A percentile compares a stretch with the other conserved stretches of the same genome.
These are phyloP conservation scores for Cryptocephalus moraei DNA, from an alignment of 2,888 invertebrate genomes.

Conservation along the genomic window DNA sequence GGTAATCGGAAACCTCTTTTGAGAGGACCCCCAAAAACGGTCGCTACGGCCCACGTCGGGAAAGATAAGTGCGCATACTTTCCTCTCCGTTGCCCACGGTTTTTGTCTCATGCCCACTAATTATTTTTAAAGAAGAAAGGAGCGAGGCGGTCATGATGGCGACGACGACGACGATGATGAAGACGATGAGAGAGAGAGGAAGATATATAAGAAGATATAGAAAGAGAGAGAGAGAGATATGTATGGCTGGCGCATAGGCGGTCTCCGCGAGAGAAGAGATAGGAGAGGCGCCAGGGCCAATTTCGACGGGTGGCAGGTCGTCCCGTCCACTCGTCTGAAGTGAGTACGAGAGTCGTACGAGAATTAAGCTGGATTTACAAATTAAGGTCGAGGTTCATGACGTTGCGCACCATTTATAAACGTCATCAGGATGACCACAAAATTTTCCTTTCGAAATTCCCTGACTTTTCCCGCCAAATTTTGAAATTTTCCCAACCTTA, in stretches of 20 bases:
- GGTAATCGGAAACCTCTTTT: no score
- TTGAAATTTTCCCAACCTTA: no score
- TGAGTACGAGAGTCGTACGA: no score
- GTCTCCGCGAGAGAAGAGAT: conserved; percentile 23
- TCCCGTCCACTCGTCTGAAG: not conserved
- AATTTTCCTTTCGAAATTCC: no score
- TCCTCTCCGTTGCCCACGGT: not conserved
- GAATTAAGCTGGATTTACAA: no score
- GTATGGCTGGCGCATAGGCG: conserved; percentile 18
- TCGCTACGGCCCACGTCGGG: not conserved
- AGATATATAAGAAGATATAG: no score
- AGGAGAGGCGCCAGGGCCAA: conserved; percentile 31
- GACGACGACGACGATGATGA: conserved; percentile 3
- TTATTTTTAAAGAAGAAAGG: conserved; percentile 15
- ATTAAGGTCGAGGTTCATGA: no score
- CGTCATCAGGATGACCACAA: no score
- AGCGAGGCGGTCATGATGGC: not conserved
- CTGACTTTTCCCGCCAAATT: no score
- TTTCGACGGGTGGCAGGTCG: conserved; percentile 25
- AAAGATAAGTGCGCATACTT: not conserved
- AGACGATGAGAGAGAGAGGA: conserved; percentile 14
- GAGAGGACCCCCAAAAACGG: no score
- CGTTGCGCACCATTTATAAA: no score
- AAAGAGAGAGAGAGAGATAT: not conserved
- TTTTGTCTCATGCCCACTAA: conserved; percentile 6